Conservation (phyloP, 2,888 invertebrate genomes). For the Harpalus rubripes region DNA sequence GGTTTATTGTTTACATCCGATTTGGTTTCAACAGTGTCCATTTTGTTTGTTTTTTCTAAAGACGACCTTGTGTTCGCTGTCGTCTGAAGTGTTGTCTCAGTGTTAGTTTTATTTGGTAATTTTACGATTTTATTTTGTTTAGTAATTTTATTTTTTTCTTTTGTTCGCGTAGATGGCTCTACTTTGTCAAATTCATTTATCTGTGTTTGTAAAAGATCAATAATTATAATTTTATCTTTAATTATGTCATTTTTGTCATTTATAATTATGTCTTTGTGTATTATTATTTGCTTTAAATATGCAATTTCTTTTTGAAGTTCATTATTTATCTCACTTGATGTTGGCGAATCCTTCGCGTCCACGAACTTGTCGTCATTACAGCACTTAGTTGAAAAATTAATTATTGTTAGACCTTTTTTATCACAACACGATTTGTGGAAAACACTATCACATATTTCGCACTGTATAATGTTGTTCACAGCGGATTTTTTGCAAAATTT, state of each 20-base stretch:
- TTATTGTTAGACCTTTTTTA: too few relatives aligned
- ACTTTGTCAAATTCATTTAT: background rate
- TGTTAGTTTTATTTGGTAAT: too few relatives aligned
- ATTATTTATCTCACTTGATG: background rate
- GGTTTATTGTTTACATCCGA: background rate
- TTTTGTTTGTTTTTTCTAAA: background rate
- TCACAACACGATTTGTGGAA: background rate
- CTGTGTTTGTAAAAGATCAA: background rate
- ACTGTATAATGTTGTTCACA: background rate
- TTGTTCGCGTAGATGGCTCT: background rate
- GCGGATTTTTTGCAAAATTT: background rate
- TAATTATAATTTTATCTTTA: background rate
- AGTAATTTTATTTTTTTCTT: background rate
- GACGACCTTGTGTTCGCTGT: too few relatives aligned
- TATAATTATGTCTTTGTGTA: background rate
- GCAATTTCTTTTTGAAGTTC: background rate
- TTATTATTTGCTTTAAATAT: background rate
- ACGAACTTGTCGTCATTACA: background rate
- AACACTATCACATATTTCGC: slow-evolving; percentile 3
- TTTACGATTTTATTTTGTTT: background rate
- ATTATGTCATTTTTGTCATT: background rate
- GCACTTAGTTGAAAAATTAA: background rate
- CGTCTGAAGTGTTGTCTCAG: too few relatives aligned
- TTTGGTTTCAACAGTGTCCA: background rate
- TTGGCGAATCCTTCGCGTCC: background rate